Conservation (phyloP, 1,140 invertebrate genomes). For the Notospermus geniculatus region DNA sequence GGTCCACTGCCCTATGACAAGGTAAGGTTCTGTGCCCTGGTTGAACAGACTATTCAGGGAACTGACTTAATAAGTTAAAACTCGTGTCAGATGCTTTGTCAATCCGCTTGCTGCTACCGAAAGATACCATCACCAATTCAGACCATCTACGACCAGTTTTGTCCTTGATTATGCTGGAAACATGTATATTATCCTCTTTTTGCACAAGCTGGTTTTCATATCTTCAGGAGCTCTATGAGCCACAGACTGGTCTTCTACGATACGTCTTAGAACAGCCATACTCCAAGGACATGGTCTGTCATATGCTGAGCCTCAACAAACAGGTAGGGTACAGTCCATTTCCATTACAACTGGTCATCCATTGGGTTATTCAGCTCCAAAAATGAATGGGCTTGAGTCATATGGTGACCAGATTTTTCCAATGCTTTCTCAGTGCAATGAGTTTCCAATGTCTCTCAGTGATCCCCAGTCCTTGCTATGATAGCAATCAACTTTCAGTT, state of each 20-base stretch:
- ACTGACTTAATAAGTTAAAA: no score
- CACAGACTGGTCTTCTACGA: slow-evolving; percentile 80
- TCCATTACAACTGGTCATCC: no score
- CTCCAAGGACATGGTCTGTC: slow-evolving; percentile 92
- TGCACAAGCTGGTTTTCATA: no score
- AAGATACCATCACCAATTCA: slow-evolving; percentile 1
- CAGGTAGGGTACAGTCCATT: slow-evolving; percentile 60
- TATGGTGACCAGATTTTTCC: no score
- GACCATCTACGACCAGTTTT: not conserved
- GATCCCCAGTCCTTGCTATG: no score
- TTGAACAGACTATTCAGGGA: no score
- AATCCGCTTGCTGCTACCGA: not conserved
- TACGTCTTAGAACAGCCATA: slow-evolving; percentile 95
- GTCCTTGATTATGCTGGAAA: not conserved
- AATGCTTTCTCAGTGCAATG: no score
- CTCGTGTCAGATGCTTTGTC: no score
- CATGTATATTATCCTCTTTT: slow-evolving; percentile 5
- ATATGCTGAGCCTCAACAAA: slow-evolving; percentile 89
- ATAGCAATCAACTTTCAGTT: no score
- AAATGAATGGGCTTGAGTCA: not conserved
- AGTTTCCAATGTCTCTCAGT: no score
- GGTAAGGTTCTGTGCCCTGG: slow-evolving; percentile 26
- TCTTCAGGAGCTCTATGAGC: slow-evolving; percentile 72
- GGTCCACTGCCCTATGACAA: slow-evolving; percentile 89
- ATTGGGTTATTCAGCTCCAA: no score